phyloP scores from a whole-genome alignment of 2,888 invertebrate genomes.

The Bembecia ichneumoniformis region DNA sequence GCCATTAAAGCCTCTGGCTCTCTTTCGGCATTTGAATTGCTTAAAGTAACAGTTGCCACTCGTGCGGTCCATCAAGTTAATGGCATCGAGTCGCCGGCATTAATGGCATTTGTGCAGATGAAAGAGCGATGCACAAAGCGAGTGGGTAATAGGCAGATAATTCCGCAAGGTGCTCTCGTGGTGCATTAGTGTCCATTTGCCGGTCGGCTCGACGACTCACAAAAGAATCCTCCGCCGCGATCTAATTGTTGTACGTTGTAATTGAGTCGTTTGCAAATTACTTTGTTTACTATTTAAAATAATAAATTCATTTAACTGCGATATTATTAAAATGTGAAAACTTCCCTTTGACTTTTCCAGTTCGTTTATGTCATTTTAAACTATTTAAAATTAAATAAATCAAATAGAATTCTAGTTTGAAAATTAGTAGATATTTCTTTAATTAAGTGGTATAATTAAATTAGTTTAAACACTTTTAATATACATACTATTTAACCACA shows the following conservation, averaged over 20 bases:
- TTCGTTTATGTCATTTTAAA: too few relatives aligned
- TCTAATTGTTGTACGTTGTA: not conserved
- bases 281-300: too few relatives aligned
- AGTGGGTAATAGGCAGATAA: slow-evolving; percentile 67
- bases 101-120: slow-evolving; percentile 45
- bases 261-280: not conserved
- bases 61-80: slow-evolving; percentile 30
- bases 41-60: not conserved
- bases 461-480: too few relatives aligned
- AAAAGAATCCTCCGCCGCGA: too few relatives aligned
- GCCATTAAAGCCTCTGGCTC: slow-evolving; percentile 2
- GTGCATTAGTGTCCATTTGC: slow-evolving; percentile 55
- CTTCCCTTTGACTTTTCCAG: too few relatives aligned
- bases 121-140: slow-evolving; percentile 54
- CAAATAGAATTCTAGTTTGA: too few relatives aligned
- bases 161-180: slow-evolving; percentile 41
- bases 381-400: too few relatives aligned
- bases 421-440: too few relatives aligned
- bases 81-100: slow-evolving; percentile 26
- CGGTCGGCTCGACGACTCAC: not conserved
- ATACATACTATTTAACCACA: too few relatives aligned
- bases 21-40: not conserved
- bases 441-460: too few relatives aligned
- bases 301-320: too few relatives aligned
- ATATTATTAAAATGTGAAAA: too few relatives aligned